Evolutionary conservation across 1,140 invertebrate genomes (phyloP), one percentile per base, ranked within the genome.

Genomic region (Procambarus virginalis): DNA sequence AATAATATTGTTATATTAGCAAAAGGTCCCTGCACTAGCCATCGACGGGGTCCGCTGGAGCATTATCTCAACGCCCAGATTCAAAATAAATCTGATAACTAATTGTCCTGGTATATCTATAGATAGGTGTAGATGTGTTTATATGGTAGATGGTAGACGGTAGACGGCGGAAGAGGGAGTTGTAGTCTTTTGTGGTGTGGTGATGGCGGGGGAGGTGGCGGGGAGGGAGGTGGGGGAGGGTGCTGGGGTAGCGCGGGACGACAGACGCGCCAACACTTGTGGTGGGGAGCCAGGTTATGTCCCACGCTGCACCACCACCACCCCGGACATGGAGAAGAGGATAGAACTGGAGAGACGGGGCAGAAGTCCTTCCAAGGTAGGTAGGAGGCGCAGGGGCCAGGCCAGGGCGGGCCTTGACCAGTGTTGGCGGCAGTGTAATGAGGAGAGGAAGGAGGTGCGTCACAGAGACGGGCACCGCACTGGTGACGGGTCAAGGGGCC

Each of bases 281-380:
- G 87, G 81, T 83, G 20, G 46, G 60, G 9, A 78, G 84, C 51
- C 78, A 81, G 86, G 86, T 80, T 75, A 84, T 84, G 82, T 84
- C 81, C 75, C 88, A 84, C 88, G 75, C 75, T 73, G 81, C 81
- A 58, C 81, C 70, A 78, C 70, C n/a, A 58, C 46, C 78, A 49
- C 77, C 77, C 49, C 78, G 70, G 78, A 75, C 85, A 98, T 98
- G 97, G 97, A 98, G 95, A 98, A 98, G 93, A 96, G 97, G 94
- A 96, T 98, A 95, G 96, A 97, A 93, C 95, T 98, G 93, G 97
- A 98, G 94, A 96, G 97, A 94, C 95, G 97, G n/a, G 93, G 97
- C 94, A 96, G 96, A 93, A 96, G 95, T 93, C 96, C 97, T 92
- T 96, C 95, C 93, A 95, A 97, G 95, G 97, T 98, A 95, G 96